These are phyloP conservation scores for Archocentrus centrarchus DNA, from an alignment of 2,113 vertebrate genomes.

Conservation along the genomic window DNA sequence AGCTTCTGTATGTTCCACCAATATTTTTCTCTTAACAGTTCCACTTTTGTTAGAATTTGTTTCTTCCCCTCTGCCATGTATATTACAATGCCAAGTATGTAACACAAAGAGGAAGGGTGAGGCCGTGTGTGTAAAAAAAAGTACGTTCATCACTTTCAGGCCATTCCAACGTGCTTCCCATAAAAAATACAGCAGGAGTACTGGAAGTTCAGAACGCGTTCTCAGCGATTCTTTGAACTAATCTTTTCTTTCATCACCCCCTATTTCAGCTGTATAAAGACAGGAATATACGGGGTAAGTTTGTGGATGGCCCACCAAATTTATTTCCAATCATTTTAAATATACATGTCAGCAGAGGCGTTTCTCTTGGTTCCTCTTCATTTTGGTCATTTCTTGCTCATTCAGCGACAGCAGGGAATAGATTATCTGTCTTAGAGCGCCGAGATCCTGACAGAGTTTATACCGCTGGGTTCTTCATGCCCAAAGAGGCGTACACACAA, in stretches of 20 bases:
- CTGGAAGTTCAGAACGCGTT: conserved; percentile 37
- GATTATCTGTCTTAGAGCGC: background rate
- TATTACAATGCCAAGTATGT: background rate
- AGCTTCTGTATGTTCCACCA: conserved; percentile 21
- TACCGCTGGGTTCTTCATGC: background rate
- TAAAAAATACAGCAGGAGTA: conserved; percentile 57
- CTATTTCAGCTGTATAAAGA: background rate
- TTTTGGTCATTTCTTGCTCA: background rate
- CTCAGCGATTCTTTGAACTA: background rate
- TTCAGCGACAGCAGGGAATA: background rate
- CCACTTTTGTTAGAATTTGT: conserved; percentile 28
- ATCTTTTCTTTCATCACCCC: background rate
- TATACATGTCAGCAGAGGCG: background rate
- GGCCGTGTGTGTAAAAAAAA: conserved; percentile 26
- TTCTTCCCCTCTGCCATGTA: conserved; percentile 16
- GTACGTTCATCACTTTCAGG: conserved; percentile 35
- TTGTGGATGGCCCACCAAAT: background rate
- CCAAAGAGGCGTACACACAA: background rate
- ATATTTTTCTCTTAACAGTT: conserved; percentile 40
- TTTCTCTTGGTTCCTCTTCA: background rate
- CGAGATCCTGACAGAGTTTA: background rate
- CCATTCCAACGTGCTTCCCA: conserved; percentile 44
- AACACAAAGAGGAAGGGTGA: conserved; percentile 12
- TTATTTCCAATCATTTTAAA: background rate
- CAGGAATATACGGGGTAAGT: conserved; percentile 37